Base-by-base conservation (phyloP, 2,888 invertebrate species). In the Ormyrus rosae region DNA sequence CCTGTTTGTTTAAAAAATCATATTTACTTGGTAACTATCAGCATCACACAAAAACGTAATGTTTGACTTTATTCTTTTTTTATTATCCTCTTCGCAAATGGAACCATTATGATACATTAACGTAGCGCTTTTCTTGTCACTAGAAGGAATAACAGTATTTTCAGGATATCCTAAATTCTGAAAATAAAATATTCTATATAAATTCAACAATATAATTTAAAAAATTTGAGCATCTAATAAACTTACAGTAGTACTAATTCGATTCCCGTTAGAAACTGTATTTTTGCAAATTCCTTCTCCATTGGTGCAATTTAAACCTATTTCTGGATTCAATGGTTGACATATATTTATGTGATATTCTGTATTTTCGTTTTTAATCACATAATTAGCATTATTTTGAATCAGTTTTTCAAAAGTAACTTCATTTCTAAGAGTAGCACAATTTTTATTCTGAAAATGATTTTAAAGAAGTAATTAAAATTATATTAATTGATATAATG, bases 261-360 rank as follows among this genome's bases (percentile, higher is more conserved):
- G 83, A 71, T 84, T 84, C 53, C 85, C 87, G 68, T 84, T 65
- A 7, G 73, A 56, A 83, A 81, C 81, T 10, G 80, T 82, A 48
- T 85, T 83, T 81, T 85, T 87, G 77, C 89, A 90, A 74, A 84
- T 85, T 5, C 87, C 86, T 75, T 86, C 88, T 5, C 88, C 89
- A 77, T 86, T 85, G 19, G 79, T 78, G 76, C 89, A 89, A 51
- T 84, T 85, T 19, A 88, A 83, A 77, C 84, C 83, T 55, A 76
- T 82, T 19, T 81, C 83, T 19, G 86, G 82, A 58, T 87, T 84
- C 51, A 89, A 81, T n/a, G 89, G 85, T 67, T 85, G 85, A 74
- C 89, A 90, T 60, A 90, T 80, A 78, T 89, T 90, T 84, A 90
- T 89, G 45, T 87, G 83, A 82, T 86, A 89, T 58, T 88, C 87